Conservation (phyloP, 2,113 vertebrate genomes). For the Mesembrinibis cayennensis region DNA sequence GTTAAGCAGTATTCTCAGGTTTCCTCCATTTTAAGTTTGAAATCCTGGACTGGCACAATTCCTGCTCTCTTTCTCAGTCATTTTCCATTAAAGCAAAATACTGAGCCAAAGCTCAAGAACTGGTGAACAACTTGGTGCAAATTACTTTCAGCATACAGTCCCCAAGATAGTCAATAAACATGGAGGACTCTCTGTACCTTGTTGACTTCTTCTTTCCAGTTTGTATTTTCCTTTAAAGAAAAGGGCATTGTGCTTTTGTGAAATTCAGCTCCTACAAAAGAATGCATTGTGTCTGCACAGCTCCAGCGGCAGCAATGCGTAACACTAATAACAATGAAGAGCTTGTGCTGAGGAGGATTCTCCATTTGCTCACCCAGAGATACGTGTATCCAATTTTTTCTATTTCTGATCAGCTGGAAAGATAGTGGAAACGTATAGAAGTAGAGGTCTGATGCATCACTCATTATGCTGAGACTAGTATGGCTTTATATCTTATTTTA, state of each 20-base stretch:
- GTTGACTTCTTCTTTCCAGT: neutral
- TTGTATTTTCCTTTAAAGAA: constrained; percentile 5
- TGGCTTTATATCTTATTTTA: constrained; percentile 37
- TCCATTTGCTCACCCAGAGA: neutral
- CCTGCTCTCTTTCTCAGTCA: neutral
- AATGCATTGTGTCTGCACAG: neutral
- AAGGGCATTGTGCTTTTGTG: constrained; percentile 20
- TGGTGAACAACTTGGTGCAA: neutral
- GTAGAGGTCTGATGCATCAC: neutral
- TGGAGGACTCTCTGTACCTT: constrained; percentile 8
- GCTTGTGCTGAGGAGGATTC: neutral
- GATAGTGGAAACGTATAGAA: neutral
- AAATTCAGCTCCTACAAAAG: neutral
- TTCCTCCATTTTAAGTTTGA: neutral
- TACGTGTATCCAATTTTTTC: neutral
- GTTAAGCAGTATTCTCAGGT: neutral
- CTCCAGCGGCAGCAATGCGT: neutral
- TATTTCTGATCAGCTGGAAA: neutral
- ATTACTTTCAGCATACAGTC: neutral
- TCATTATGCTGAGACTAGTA: neutral
- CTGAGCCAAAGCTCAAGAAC: neutral
- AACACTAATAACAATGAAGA: neutral
- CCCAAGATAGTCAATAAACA: neutral
- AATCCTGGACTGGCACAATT: neutral
- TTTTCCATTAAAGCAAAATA: neutral